Percentiles rank a stretch among this genome's conserved stretches.
phyloP scores from a whole-genome alignment of 2,113 vertebrate species.

The Mesembrinibis cayennensis region DNA sequence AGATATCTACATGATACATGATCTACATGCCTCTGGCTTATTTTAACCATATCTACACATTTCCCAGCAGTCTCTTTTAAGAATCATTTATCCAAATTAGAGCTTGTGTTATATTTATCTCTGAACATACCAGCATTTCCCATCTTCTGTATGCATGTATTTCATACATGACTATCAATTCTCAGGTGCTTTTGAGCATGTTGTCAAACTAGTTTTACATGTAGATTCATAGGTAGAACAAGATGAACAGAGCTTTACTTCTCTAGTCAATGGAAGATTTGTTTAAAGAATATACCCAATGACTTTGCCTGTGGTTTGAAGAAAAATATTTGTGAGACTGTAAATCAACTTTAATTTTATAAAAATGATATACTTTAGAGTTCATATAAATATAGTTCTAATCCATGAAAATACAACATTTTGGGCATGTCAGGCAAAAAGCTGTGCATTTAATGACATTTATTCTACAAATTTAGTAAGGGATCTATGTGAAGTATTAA shows the following conservation, averaged over 20 bases:
- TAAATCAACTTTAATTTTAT: neutral
- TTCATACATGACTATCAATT: neutral
- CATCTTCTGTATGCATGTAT: neutral
- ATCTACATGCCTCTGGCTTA: neutral
- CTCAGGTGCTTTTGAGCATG: neutral
- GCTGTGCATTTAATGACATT: neutral
- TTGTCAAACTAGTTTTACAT: neutral
- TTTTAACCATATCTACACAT: neutral
- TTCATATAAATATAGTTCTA: neutral
- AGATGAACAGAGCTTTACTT: neutral
- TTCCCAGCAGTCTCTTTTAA: neutral
- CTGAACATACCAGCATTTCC: neutral
- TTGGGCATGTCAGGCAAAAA: neutral
- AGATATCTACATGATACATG: too few species aligned
- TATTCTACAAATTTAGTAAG: neutral
- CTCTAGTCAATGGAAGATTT: neutral
- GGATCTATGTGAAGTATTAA: neutral
- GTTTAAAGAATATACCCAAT: neutral
- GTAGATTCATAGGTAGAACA: neutral
- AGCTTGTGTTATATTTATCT: neutral
- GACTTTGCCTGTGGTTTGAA: accelerated
- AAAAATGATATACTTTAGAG: neutral
- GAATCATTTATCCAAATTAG: neutral
- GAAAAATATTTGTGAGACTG: neutral
- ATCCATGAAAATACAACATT: neutral